These are phyloP conservation scores for Neoascia interrupta DNA, from an alignment of 2,888 invertebrate species.

Conservation along the genomic window DNA sequence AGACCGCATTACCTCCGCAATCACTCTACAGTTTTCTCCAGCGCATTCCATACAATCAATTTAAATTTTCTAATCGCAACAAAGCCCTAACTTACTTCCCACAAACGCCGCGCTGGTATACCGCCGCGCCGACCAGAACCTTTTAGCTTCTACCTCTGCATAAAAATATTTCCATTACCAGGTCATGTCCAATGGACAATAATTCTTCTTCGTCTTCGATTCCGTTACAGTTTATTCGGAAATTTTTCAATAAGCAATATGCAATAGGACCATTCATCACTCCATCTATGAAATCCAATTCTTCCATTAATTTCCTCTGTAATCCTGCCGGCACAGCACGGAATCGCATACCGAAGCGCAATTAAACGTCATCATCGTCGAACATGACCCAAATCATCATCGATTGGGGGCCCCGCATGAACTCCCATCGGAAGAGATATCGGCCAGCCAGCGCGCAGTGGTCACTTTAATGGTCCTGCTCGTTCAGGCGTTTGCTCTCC, in stretches of 20 bases:
- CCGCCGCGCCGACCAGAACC: neutral
- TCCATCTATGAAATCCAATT: conserved; percentile 50
- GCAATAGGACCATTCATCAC: conserved; percentile 45
- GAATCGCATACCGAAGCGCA: conserved; percentile 44
- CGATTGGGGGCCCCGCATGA: conserved; percentile 22
- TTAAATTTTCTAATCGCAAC: no score
- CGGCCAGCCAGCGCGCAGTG: neutral
- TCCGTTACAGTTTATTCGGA: conserved; percentile 36
- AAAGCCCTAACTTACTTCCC: neutral
- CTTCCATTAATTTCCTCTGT: conserved; percentile 56
- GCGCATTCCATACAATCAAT: no score
- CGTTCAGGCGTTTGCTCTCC: conserved; percentile 10
- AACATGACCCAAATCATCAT: conserved; percentile 63
- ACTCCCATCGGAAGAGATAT: conserved; percentile 6
- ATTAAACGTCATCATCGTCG: conserved; percentile 63
- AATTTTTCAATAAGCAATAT: conserved; percentile 43
- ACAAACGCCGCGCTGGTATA: neutral
- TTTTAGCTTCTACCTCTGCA: no score
- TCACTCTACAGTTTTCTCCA: no score
- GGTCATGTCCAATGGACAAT: no score
- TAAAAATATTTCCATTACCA: conserved; percentile 2
- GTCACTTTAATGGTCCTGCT: conserved; percentile 1
- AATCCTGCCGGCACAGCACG: conserved; percentile 31
- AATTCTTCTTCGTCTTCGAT: neutral
- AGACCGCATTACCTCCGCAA: no score